These are phyloP conservation scores for Chorisops tibialis DNA, from an alignment of 2,888 invertebrate species.

Conservation along the genomic window DNA sequence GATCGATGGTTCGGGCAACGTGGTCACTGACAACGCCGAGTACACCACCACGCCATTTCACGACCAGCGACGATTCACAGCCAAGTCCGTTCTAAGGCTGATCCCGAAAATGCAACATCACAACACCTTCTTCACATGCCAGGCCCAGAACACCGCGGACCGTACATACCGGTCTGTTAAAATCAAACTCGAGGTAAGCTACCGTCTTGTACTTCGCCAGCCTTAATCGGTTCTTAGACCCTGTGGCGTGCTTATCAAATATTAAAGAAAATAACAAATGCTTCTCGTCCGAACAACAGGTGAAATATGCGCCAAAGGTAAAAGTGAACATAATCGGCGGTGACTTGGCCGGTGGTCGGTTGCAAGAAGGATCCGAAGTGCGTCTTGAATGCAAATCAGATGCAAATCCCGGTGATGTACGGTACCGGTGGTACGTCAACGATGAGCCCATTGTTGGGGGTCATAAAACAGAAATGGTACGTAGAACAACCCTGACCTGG, in stretches of 20 bases:
- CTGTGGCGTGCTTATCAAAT: conserved; percentile 2
- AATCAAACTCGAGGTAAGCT: conserved; percentile 71
- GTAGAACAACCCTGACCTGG: conserved; percentile 34
- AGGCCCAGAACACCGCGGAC: conserved; percentile 88
- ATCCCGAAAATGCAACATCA: conserved; percentile 85
- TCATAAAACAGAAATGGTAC: conserved; percentile 73
- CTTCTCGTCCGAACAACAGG: conserved; percentile 54
- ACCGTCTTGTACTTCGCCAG: not conserved
- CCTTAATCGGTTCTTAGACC: not conserved
- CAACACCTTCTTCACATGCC: conserved; percentile 87
- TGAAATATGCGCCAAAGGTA: conserved; percentile 88
- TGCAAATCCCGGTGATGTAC: conserved; percentile 82
- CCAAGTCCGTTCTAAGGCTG: conserved; percentile 77
- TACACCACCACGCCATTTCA: conserved; percentile 71
- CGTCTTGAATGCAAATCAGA: conserved; percentile 79
- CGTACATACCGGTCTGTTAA: conserved; percentile 77
- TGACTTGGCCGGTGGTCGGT: conserved; percentile 60
- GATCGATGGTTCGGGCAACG: conserved; percentile 85
- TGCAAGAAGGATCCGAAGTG: conserved; percentile 78
- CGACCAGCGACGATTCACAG: conserved; percentile 79
- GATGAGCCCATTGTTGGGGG: conserved; percentile 77
- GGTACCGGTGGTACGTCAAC: conserved; percentile 85
- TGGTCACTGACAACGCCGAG: conserved; percentile 75
- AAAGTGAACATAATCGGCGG: conserved; percentile 64
- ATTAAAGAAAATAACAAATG: conserved; percentile 33